phyloP scores from a whole-genome alignment of 2,888 invertebrate genomes.

The Nematopogon swammerdamellus region DNA sequence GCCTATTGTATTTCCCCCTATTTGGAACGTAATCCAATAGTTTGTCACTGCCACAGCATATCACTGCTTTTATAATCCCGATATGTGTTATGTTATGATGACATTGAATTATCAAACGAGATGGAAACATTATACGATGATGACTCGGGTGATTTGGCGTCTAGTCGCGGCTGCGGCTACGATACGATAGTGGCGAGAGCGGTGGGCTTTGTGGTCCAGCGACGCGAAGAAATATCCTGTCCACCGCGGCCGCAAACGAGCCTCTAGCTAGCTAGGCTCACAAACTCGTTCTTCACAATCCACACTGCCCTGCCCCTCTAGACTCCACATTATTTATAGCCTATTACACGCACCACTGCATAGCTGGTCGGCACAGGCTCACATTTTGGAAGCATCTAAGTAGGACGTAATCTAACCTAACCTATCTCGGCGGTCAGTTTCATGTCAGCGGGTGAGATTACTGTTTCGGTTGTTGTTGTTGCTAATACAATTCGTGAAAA shows the following conservation, averaged over 20 bases:
- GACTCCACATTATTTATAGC: background rate
- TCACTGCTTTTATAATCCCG: background rate
- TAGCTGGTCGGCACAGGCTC: background rate
- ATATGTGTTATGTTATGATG: background rate
- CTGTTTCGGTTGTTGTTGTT: background rate
- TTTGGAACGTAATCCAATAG: conserved; percentile 29
- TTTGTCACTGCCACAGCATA: no score
- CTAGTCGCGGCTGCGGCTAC: conserved; percentile 12
- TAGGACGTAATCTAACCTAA: no score
- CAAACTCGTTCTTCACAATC: background rate
- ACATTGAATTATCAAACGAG: no score
- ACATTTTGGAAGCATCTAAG: background rate
- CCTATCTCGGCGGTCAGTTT: background rate
- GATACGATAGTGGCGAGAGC: conserved; percentile 19
- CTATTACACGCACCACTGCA: background rate
- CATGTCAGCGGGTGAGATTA: background rate
- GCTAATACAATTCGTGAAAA: no score
- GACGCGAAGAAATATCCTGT: background rate
- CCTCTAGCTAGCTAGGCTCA: background rate
- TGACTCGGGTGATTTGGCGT: conserved; percentile 9
- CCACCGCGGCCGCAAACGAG: background rate
- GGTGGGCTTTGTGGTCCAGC: conserved; percentile 36
- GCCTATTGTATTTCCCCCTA: conserved; percentile 29
- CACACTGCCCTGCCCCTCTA: background rate
- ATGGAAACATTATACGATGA: background rate